A percentile compares a stretch with the other conserved stretches of the same genome.
phyloP scores from a whole-genome alignment of 2,113 vertebrate genomes.

The Gopherus flavomarginatus region DNA sequence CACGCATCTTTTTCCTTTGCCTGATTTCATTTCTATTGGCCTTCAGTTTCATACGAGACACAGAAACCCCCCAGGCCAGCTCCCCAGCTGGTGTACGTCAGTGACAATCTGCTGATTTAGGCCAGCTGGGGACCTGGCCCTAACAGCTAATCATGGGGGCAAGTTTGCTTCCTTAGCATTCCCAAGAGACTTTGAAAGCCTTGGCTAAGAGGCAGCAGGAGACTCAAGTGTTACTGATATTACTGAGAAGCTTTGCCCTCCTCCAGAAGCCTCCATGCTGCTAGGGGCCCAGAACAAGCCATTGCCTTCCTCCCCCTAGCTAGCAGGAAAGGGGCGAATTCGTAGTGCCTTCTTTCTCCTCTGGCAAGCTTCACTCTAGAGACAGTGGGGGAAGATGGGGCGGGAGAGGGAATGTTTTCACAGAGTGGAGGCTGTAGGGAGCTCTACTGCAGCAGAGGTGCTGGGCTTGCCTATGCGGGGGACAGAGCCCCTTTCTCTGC shows the following conservation, averaged over 20 bases:
- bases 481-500: slow-evolving; percentile 43
- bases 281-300: neutral
- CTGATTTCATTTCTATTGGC: slow-evolving; percentile 47
- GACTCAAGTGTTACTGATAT: neutral
- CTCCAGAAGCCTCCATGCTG: slow-evolving; percentile 12
- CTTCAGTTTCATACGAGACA: slow-evolving; percentile 37
- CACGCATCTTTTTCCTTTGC: accelerated
- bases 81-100: slow-evolving; percentile 22
- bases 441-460: neutral
- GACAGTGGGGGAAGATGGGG: neutral
- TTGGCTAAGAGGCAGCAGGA: slow-evolving; percentile 35
- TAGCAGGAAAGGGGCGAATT: neutral
- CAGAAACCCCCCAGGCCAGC: slow-evolving; percentile 38
- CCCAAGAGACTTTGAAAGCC: slow-evolving; percentile 45
- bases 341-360: neutral
- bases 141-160: slow-evolving; percentile 60
- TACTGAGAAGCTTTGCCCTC: accelerated
- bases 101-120: slow-evolving; percentile 55
- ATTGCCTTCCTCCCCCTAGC: accelerated
- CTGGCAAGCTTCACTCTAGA: neutral
- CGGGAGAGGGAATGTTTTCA: too few relatives aligned
- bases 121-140: slow-evolving; percentile 71
- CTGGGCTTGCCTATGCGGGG: neutral
- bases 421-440: neutral
- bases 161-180: slow-evolving; percentile 48